Evolutionary conservation across 2,113 vertebrate species (phyloP).

Genomic region (Lepisosteus osseus): DNA sequence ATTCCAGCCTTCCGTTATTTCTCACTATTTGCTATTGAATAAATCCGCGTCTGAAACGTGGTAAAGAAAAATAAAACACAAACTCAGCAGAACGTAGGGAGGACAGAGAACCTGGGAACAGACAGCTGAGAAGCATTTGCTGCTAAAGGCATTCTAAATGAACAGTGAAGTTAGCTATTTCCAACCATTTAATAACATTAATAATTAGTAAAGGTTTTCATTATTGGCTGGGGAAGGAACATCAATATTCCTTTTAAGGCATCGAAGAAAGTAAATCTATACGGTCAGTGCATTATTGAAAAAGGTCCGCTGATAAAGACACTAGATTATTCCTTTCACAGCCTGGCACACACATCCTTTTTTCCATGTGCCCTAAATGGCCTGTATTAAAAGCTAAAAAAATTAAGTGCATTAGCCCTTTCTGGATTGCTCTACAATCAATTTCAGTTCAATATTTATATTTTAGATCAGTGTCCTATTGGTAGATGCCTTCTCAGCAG

Average conservation of each 20-base stretch:
- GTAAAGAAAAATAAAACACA: too few relatives aligned
- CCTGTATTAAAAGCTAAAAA: slow-evolving; percentile 4
- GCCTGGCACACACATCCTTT: slow-evolving; percentile 15
- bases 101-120: slow-evolving; percentile 1
- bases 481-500: background rate
- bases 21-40: too few relatives aligned
- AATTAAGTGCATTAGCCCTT: slow-evolving; percentile 10
- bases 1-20: too few relatives aligned
- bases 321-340: slow-evolving; percentile 33
- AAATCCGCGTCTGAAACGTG: too few relatives aligned
- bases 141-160: slow-evolving; percentile 19
- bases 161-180: slow-evolving; percentile 57
- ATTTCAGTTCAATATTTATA: background rate
- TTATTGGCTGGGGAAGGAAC: slow-evolving; percentile 68
- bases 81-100: slow-evolving; percentile 22
- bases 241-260: slow-evolving; percentile 68
- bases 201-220: slow-evolving; percentile 80
- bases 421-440: background rate
- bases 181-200: slow-evolving; percentile 78
- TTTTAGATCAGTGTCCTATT: slow-evolving; percentile 3
- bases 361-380: slow-evolving; percentile 16
- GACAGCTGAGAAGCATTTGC: background rate
- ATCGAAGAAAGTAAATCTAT: slow-evolving; percentile 66
- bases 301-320: slow-evolving; percentile 37
- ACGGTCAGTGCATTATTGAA: slow-evolving; percentile 71